These are phyloP conservation scores for Cyclopterus lumpus DNA, from an alignment of 2,797 vertebrate genomes.

Conservation along the genomic window DNA sequence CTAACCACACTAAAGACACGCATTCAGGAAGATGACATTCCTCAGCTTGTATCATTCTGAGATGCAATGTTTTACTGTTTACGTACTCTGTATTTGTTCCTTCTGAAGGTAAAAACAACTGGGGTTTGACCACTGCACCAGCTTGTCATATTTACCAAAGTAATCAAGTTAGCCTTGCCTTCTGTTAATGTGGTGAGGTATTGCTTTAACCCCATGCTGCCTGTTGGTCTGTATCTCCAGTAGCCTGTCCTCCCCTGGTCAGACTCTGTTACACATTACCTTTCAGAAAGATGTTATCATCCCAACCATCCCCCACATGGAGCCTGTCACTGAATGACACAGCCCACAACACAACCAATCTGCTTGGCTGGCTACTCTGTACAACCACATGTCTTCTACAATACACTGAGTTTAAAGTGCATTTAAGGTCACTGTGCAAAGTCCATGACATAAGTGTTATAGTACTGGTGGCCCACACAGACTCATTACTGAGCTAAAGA, in stretches of 20 bases:
- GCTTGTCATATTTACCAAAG: conserved; percentile 9
- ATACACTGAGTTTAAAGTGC: conserved; percentile 69
- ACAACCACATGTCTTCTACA: conserved; percentile 46
- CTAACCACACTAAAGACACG: not conserved
- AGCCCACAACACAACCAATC: conserved; percentile 66
- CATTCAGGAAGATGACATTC: not conserved
- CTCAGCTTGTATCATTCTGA: not conserved
- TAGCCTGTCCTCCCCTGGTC: conserved; percentile 48
- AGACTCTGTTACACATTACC: conserved; percentile 79
- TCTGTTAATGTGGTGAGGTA: conserved; percentile 44
- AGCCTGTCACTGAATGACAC: conserved; percentile 76
- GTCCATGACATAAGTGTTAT: conserved; percentile 78
- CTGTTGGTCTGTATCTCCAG: conserved; percentile 47
- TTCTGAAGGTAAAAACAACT: not conserved
- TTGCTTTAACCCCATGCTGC: conserved; percentile 52
- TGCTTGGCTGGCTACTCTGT: conserved; percentile 56
- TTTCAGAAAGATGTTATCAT: conserved; percentile 75
- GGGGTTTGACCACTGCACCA: not conserved
- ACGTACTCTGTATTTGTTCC: not conserved
- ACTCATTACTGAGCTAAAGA: conserved; percentile 64
- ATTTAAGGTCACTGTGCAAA: conserved; percentile 67
- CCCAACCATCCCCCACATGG: conserved; percentile 67
- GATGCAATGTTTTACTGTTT: not conserved
- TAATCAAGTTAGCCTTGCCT: conserved; percentile 25
- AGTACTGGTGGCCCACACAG: conserved; percentile 61